These are phyloP conservation scores for Leptoclinus maculatus DNA, from an alignment of 2,797 vertebrate genomes.

Conservation along the genomic window DNA sequence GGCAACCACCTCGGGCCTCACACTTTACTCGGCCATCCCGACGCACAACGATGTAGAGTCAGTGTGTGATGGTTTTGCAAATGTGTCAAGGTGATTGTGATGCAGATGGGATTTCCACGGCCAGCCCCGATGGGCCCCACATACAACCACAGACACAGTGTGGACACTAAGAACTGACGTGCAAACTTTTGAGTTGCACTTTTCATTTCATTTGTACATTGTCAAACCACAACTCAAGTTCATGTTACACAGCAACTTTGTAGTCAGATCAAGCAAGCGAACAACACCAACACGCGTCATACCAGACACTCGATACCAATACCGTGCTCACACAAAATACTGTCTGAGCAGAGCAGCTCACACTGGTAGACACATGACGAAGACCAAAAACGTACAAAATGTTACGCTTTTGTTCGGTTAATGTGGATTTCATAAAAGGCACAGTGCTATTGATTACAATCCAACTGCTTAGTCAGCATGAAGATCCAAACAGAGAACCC, in stretches of 20 bases:
- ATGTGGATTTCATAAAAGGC: not conserved
- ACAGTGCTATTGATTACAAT: not conserved
- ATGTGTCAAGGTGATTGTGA: not conserved
- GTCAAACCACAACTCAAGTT: not conserved
- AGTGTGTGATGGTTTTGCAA: not conserved
- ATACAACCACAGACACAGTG: not conserved
- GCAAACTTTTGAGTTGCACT: not conserved
- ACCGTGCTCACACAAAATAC: not conserved
- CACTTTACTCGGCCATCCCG: not conserved
- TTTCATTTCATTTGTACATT: not conserved
- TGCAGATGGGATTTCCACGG: too few species aligned
- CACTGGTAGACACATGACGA: not conserved
- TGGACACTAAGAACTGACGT: not conserved
- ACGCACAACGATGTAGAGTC: not conserved
- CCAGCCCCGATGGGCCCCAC: not conserved
- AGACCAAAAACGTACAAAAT: not conserved
- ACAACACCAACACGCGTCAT: not conserved
- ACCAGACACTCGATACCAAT: not conserved
- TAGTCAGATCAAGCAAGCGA: not conserved
- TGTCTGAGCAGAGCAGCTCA: conserved; percentile 3
- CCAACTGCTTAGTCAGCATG: not conserved
- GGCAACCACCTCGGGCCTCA: not conserved
- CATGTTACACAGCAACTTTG: not conserved
- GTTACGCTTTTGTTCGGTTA: not conserved
- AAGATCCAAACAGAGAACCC: not conserved